phyloP scores from a whole-genome alignment of 2,113 vertebrate species.

The Chloropsis hardwickii region DNA sequence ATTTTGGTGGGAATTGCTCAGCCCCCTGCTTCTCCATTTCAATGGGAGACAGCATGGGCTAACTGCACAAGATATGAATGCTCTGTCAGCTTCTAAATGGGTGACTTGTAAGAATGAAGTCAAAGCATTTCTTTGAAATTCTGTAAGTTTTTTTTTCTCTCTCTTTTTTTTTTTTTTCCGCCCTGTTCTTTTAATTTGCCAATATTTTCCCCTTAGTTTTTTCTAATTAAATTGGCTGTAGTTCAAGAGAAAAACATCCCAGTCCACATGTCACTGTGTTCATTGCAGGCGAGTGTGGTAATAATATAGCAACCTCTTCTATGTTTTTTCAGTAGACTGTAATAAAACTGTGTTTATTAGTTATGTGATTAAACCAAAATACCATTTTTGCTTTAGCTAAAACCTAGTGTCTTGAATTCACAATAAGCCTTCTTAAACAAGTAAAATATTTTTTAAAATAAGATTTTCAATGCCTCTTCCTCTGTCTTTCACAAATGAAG shows the following conservation, averaged over 20 bases:
- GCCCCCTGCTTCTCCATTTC: not conserved
- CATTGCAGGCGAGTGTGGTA: not conserved
- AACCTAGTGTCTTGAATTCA: not conserved
- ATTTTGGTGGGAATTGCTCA: not conserved
- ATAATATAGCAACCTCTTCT: not conserved
- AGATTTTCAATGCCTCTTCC: not conserved
- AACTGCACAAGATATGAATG: not conserved
- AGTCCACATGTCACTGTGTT: not conserved
- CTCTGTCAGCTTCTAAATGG: not conserved
- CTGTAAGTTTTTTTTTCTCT: not conserved
- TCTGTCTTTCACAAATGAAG: not conserved
- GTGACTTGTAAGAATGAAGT: not conserved
- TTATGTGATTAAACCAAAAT: not conserved
- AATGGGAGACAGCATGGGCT: not conserved
- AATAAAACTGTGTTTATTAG: not conserved
- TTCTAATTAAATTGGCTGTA: not conserved
- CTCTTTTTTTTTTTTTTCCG: not conserved
- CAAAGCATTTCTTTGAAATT: not conserved
- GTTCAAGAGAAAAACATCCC: not conserved
- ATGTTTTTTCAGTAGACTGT: not conserved
- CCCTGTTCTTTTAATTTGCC: not conserved
- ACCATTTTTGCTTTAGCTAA: not conserved
- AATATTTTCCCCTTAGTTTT: not conserved
- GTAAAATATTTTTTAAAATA: not conserved
- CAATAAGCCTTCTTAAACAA: not conserved